Percentiles rank a stretch among this genome's conserved stretches.
Evolutionary conservation across 2,888 invertebrate genomes (phyloP).

Genomic region (Notodonta ziczac): DNA sequence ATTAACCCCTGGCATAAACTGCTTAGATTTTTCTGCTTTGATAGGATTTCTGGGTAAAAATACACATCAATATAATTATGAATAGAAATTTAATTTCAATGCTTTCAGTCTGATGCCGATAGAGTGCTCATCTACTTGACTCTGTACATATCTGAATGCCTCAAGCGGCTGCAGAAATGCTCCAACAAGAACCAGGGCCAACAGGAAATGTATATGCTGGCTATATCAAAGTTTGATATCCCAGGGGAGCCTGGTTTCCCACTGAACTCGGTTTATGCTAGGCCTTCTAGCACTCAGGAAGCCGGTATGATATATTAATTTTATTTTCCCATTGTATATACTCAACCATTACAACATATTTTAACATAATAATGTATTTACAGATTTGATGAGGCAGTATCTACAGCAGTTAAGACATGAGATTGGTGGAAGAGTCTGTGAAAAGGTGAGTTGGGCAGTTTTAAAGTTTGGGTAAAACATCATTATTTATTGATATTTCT

Average conservation of each 20-base stretch:
- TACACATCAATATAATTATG: too few species aligned
- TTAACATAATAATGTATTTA: slow-evolving; percentile 40
- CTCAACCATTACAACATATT: too few species aligned
- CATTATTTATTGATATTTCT: too few species aligned
- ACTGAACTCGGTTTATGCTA: slow-evolving; percentile 97
- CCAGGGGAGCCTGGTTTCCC: slow-evolving; percentile 98
- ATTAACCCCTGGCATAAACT: too few species aligned
- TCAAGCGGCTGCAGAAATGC: slow-evolving; percentile 97
- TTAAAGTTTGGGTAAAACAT: too few species aligned
- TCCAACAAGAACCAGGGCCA: slow-evolving; percentile 94
- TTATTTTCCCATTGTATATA: background rate
- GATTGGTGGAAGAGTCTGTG: slow-evolving; percentile 95
- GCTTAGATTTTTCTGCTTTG: too few species aligned
- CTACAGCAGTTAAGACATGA: slow-evolving; percentile 98
- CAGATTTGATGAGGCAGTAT: slow-evolving; percentile 96
- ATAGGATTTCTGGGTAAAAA: too few species aligned
- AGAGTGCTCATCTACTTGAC: slow-evolving; percentile 98
- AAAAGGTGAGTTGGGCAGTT: slow-evolving; percentile 85
- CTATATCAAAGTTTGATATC: slow-evolving; percentile 97
- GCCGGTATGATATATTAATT: slow-evolving; percentile 85
- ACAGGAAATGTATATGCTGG: slow-evolving; percentile 98
- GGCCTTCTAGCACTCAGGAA: slow-evolving; percentile 91
- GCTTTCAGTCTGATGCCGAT: slow-evolving; percentile 95
- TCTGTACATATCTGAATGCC: slow-evolving; percentile 98
- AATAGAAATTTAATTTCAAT: background rate